Conservation (phyloP, 1,140 invertebrate species). For the Papilio xuthus region DNA sequence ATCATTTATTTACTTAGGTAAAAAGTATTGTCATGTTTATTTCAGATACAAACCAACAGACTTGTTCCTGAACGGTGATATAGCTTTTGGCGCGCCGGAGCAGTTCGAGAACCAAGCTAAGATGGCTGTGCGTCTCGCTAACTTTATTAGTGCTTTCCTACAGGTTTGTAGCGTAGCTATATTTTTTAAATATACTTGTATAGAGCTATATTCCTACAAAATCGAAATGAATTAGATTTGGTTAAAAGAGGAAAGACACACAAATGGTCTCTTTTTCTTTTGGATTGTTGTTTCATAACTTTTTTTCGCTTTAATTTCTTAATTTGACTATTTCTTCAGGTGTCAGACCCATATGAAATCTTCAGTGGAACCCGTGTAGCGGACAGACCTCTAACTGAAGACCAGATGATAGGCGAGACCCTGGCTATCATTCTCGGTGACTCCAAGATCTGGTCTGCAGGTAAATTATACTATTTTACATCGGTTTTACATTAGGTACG, state of each 20-base stretch:
- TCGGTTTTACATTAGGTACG: too few relatives aligned
- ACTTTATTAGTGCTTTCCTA: conserved; percentile 96
- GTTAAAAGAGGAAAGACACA: too few relatives aligned
- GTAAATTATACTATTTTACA: conserved; percentile 42
- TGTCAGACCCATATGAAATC: conserved; percentile 96
- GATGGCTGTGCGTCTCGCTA: conserved; percentile 96
- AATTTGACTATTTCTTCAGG: conserved; percentile 73
- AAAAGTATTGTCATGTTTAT: conserved; percentile 34
- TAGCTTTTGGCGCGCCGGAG: conserved; percentile 91
- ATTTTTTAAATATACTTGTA: not conserved
- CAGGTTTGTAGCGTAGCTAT: conserved; percentile 83
- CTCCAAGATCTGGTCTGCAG: conserved; percentile 94
- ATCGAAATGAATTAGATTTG: too few relatives aligned
- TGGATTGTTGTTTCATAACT: not conserved
- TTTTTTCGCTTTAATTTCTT: not conserved
- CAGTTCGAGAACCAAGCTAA: conserved; percentile 97
- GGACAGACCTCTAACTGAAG: conserved; percentile 93
- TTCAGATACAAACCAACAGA: conserved; percentile 87
- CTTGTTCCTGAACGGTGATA: conserved; percentile 90
- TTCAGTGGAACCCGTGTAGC: conserved; percentile 95
- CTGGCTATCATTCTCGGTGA: conserved; percentile 95
- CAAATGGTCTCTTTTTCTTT: too few relatives aligned
- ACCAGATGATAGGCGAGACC: conserved; percentile 97
- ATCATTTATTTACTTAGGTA: not conserved
- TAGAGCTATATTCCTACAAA: not conserved